Base-by-base conservation (phyloP, 2,113 vertebrate species). In the Sinocyclocheilus grahami region DNA sequence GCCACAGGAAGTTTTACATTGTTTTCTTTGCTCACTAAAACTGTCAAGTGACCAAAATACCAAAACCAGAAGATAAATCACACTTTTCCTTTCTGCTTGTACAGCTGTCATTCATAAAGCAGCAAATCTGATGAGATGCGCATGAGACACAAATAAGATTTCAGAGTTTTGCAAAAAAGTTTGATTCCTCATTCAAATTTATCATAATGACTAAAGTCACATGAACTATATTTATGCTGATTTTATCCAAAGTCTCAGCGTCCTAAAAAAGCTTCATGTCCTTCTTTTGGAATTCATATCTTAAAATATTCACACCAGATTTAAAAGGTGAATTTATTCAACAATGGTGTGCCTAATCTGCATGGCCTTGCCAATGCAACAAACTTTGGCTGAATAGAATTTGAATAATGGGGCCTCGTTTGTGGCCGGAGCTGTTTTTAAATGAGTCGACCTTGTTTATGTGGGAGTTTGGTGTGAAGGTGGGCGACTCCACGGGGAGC, bases 361-460 rank as follows among this genome's bases (percentile, higher is more conserved):
- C 24, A 77, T 80, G 87, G 75, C 85, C 85, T 88, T 86, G 87
- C 63, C 83, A 83, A 85, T n/a, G n/a, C 60, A 51, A 82, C 77
- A 83, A 86, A 86, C 72, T 81, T 69, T 76, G 87, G 55, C 80
- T 86, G 84, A 88, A 88, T 83, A 72, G 77, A 75, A 87, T 87
- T 87, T 87, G 77, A 87, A 87, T 87, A 87, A 85, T 87, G 58
- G 71, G 24, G 65, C 42, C 58, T 65, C 46, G 63, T 87, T 87
- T 85, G 74, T 74, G 80, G 79, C 87, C 78, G 33, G 74, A 87
- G 76, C 55, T 76, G 83, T 11, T 65, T 82, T 82, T 82, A 82
- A 67, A 82, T 30, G 42, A 82, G 60, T 82, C 79, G 62, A 82
- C 79, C 79, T 82, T 82, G 62, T 82, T 82, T 82, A 67, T 27